Percentiles rank a stretch among this genome's conserved stretches.
These are phyloP conservation scores for Cantharis flavilabris DNA, from an alignment of 2,888 invertebrate species.

Conservation along the genomic window DNA sequence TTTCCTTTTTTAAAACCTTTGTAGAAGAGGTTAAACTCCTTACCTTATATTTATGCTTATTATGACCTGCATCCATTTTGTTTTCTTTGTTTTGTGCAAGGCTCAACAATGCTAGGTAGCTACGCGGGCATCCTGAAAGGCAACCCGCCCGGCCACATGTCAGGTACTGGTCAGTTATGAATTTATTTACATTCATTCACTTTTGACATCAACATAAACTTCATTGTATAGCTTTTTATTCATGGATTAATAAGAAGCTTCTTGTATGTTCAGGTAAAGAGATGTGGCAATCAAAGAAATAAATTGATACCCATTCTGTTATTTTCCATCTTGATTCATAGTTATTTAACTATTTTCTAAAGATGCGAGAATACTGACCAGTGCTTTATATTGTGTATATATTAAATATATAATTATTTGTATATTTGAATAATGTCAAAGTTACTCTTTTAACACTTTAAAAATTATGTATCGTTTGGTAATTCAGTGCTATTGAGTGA, in stretches of 20 bases:
- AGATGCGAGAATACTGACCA: conserved; percentile 1
- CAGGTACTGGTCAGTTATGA: conserved; percentile 76
- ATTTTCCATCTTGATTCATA: not conserved
- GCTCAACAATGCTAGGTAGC: conserved; percentile 64
- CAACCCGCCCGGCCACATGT: conserved; percentile 79
- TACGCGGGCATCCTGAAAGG: conserved; percentile 92
- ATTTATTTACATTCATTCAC: conserved; percentile 21
- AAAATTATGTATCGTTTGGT: not conserved
- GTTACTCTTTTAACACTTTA: not conserved
- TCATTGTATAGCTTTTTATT: not conserved
- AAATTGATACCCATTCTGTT: not conserved
- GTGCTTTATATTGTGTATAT: conserved; percentile 4
- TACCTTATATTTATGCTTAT: conserved; percentile 42
- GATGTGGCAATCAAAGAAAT: conserved; percentile 1
- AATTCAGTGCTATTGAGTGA: too few species aligned
- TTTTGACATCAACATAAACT: conserved; percentile 2
- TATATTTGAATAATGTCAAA: not conserved
- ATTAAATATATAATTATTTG: not conserved
- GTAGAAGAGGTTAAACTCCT: conserved; percentile 16
- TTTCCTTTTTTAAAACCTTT: not conserved
- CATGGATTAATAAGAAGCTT: not conserved
- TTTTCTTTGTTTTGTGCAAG: conserved; percentile 56
- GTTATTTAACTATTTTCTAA: not conserved
- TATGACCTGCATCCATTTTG: conserved; percentile 48
- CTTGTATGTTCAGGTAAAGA: conserved; percentile 5